These are phyloP conservation scores for Rhadina sibilatrix DNA, from an alignment of 2,113 vertebrate species.

Conservation along the genomic window DNA sequence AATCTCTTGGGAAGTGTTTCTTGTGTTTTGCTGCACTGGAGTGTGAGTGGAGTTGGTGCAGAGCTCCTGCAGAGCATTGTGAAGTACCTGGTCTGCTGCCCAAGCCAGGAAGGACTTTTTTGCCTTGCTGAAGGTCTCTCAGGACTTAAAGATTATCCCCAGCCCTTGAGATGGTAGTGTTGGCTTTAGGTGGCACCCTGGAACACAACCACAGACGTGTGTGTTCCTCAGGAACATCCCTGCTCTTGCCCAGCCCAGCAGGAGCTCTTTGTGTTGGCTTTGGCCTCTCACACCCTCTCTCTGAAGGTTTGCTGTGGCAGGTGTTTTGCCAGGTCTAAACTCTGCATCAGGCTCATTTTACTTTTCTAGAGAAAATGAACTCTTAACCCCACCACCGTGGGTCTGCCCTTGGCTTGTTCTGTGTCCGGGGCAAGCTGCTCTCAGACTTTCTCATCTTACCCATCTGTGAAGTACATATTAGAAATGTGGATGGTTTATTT, in stretches of 20 bases:
- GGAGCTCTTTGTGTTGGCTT: neutral
- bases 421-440: neutral
- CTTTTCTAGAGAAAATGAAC: neutral
- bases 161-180: neutral
- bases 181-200: neutral
- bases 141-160: neutral
- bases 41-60: neutral
- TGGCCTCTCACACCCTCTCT: neutral
- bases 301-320: neutral
- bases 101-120: no score
- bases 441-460: neutral
- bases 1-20: neutral
- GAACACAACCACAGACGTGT: fast-evolving
- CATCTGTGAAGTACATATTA: neutral
- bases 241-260: neutral
- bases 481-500: neutral
- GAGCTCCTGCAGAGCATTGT: neutral
- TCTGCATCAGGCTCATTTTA: neutral
- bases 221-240: neutral
- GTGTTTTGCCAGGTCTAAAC: neutral
- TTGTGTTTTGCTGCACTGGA: neutral
- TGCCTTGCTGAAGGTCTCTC: neutral
- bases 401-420: neutral
- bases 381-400: neutral
- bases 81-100: neutral